These are phyloP conservation scores for Carlito syrichta DNA, from an alignment of 2,113 vertebrate genomes.

Conservation along the genomic window DNA sequence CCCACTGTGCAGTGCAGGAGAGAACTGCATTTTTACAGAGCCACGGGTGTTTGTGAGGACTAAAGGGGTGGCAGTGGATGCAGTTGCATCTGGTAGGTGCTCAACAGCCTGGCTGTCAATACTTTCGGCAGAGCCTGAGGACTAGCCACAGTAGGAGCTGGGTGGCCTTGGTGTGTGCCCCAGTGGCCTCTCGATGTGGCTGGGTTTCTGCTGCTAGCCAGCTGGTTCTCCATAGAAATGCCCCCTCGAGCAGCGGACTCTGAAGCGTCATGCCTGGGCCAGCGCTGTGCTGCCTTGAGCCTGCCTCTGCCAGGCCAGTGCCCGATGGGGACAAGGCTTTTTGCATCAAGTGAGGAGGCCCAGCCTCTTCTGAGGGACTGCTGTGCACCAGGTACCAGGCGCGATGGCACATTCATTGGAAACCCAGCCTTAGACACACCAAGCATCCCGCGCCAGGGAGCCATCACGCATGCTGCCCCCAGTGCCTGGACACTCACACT, in stretches of 20 bases:
- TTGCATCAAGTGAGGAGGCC: not conserved
- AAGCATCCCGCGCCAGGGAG: not conserved
- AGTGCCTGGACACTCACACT: not conserved
- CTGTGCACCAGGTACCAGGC: not conserved
- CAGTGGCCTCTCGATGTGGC: not conserved
- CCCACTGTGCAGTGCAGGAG: not conserved
- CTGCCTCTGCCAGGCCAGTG: not conserved
- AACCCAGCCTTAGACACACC: not conserved
- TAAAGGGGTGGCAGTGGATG: not conserved
- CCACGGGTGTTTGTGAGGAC: not conserved
- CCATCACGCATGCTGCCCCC: not conserved
- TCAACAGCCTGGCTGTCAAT: not conserved
- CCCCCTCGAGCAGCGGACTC: not conserved
- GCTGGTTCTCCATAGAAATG: not conserved
- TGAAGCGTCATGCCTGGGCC: not conserved
- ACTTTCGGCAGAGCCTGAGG: not conserved
- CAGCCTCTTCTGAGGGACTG: not conserved
- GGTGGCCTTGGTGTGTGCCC: not conserved
- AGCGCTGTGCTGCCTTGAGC: not conserved
- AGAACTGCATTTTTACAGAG: not conserved
- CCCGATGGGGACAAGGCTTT: not conserved
- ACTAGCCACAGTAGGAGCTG: not conserved
- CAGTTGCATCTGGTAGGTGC: not conserved
- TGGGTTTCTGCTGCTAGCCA: not conserved
- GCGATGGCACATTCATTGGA: not conserved